Conservation (phyloP, 1,140 invertebrate genomes). For the Eumaeus atala region DNA sequence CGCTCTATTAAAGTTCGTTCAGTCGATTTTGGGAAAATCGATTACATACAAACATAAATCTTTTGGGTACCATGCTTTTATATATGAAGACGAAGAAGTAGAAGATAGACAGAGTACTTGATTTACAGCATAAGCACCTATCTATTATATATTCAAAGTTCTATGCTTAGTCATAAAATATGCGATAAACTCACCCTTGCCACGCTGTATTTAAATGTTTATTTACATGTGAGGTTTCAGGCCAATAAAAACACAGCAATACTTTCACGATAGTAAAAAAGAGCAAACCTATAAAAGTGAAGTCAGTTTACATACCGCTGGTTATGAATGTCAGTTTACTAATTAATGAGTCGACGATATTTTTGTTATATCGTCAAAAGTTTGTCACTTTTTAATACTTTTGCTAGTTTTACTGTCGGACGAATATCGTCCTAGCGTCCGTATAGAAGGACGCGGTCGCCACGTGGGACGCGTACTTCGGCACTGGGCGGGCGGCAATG, state of each 20-base stretch:
- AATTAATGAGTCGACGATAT: too few relatives aligned
- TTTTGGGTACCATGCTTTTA: too few relatives aligned
- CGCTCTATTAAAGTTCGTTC: too few relatives aligned
- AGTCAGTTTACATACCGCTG: background rate
- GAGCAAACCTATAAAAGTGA: background rate
- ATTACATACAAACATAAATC: too few relatives aligned
- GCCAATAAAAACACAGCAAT: slow-evolving; percentile 5
- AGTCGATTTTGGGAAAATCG: too few relatives aligned
- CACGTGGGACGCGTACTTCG: slow-evolving; percentile 42
- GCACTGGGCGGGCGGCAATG: slow-evolving; percentile 54
- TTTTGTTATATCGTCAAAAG: too few relatives aligned
- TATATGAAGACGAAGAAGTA: too few relatives aligned
- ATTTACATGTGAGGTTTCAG: background rate
- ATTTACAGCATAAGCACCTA: too few relatives aligned
- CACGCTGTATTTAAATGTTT: background rate
- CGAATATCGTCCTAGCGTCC: background rate
- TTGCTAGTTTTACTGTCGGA: background rate
- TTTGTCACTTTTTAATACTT: background rate
- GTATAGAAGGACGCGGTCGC: slow-evolving; percentile 29
- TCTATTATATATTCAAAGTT: too few relatives aligned
- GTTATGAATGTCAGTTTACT: too few relatives aligned
- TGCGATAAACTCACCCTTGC: background rate
- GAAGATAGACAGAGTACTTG: too few relatives aligned
- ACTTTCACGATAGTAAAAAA: background rate
- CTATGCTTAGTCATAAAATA: background rate